These are phyloP conservation scores for Ciconia boyciana DNA, from an alignment of 2,113 vertebrate genomes.

Conservation along the genomic window DNA sequence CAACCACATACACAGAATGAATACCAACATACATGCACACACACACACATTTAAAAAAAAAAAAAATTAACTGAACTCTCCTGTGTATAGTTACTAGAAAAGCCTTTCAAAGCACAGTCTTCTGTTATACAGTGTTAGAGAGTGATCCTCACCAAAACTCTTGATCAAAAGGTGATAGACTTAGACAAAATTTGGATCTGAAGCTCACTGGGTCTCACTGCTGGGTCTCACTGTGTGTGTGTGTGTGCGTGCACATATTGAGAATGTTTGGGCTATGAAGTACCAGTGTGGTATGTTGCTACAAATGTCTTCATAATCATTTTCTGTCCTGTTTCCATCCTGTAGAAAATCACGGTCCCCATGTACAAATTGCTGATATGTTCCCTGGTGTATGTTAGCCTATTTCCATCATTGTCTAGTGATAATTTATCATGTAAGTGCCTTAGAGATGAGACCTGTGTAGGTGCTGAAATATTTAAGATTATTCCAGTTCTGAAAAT, in stretches of 20 bases:
- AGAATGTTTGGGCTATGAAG: not conserved
- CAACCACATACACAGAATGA: not conserved
- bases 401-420: not conserved
- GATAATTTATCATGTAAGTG: not conserved
- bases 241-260: not conserved
- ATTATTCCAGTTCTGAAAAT: not conserved
- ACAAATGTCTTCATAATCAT: not conserved
- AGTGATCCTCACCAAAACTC: not conserved
- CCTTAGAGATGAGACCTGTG: not conserved
- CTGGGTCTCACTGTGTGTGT: not conserved
- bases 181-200: not conserved
- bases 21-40: not conserved
- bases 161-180: not conserved
- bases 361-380: not conserved
- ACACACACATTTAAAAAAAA: not conserved
- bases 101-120: not conserved
- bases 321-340: not conserved
- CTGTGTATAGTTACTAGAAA: not conserved
- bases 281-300: not conserved
- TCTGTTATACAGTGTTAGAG: not conserved
- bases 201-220: not conserved
- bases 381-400: not conserved
- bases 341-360: not conserved
- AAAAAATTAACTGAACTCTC: not conserved
- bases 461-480: not conserved